phyloP scores from a whole-genome alignment of 2,888 invertebrate species.

The Troides aeacus region DNA sequence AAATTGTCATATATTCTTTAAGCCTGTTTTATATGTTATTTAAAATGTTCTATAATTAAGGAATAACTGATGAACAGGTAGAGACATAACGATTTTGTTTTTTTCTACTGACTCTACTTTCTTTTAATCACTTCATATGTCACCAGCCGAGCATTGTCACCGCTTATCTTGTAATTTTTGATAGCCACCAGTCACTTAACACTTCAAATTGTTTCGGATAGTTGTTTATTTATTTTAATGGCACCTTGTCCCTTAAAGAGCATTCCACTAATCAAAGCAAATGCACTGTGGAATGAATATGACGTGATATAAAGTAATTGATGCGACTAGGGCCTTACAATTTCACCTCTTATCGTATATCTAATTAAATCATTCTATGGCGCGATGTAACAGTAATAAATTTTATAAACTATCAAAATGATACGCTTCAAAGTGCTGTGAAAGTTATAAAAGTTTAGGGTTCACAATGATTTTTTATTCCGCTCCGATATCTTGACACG shows the following conservation, averaged over 20 bases:
- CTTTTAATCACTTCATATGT: conserved; percentile 77
- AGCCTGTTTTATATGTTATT: not conserved
- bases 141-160: conserved; percentile 67
- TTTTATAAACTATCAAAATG: conserved; percentile 28
- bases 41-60: not conserved
- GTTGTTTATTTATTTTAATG: conserved; percentile 76
- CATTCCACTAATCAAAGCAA: conserved; percentile 74
- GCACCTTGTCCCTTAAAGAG: conserved; percentile 65
- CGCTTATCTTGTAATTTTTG: conserved; percentile 77
- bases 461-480: conserved; percentile 7
- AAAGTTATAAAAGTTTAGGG: conserved; percentile 11
- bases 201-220: conserved; percentile 73
- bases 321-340: conserved; percentile 35
- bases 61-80: not conserved
- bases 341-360: conserved; percentile 28
- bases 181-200: conserved; percentile 77
- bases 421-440: conserved; percentile 14
- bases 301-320: conserved; percentile 71
- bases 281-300: conserved; percentile 76
- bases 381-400: conserved; percentile 25
- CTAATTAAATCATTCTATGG: conserved; percentile 24
- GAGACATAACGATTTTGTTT: conserved; percentile 22
- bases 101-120: conserved; percentile 50
- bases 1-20: conserved; percentile 15
- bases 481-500: not conserved